Base-by-base conservation (phyloP, 2,797 vertebrate species). In the Sebastes vulpes region DNA sequence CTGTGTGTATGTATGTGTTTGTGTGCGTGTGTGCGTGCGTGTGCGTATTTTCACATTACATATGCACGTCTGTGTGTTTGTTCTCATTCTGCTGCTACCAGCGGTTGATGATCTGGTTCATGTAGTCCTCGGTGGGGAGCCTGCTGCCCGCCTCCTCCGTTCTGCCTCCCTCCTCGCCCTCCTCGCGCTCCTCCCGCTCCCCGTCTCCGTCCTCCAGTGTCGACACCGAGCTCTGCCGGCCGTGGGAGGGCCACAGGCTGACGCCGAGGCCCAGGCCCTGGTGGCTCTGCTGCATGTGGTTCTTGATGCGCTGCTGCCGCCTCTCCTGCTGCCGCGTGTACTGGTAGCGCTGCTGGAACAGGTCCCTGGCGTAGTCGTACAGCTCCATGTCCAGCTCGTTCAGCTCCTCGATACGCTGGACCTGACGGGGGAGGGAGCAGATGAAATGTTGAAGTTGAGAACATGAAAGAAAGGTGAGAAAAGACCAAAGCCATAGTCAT, bases 41-140 rank as follows among this genome's bases (percentile, higher is more conserved):
- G 35, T 70, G 11, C 35, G 9, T 69, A 3, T 68, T 76, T 90
- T 90, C 82, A 89, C 83, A 89, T 89, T 86, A 81, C 71, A 79
- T 87, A 60, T 89, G 75, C 81, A 29, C 52, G 81, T 83, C 60
- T 74, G 75, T 71, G 64, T 65, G 63, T 75, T 75, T 80, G 77
- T 58, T 79, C 82, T 83, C 70, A 28, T 85, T 90, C 89, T 65
- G 75, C 89, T 92, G 96, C 97, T 99, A 99, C 98, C 98, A 99
- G 93, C 97, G 98, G 93, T 98, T 98, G 87, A 99, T 97, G 91
- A 99, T 99, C 97, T 99, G 98, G 97, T 98, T 99, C 97, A 99
- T 98, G 96, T 99, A 99, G 97, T 99, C 98, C 96, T 99, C 98
- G 0, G 98, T 99, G 92, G 98, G 98, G 92, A 97, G 96, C 18